Evolutionary conservation across 2,113 vertebrate species (phyloP).

Genomic region (Rhinolophus sinicus): DNA sequence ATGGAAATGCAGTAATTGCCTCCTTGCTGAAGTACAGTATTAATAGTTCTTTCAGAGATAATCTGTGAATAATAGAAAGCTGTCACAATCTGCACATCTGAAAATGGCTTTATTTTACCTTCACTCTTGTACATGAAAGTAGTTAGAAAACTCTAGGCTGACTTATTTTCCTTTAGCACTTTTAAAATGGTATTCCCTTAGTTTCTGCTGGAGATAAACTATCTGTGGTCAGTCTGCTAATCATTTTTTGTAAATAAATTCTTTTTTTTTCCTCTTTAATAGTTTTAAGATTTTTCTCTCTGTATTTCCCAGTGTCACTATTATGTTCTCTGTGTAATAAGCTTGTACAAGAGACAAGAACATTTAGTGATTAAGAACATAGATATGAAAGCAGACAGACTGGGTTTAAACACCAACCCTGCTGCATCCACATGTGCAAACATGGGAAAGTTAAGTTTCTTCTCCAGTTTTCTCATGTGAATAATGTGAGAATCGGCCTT

Average conservation of each 20-base stretch:
- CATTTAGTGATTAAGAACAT: not conserved
- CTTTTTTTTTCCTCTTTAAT: not conserved
- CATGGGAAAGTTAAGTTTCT: not conserved
- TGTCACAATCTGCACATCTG: not conserved
- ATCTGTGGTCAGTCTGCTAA: not conserved
- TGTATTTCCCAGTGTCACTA: not conserved
- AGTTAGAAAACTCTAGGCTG: not conserved
- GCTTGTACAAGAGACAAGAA: not conserved
- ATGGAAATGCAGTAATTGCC: not conserved
- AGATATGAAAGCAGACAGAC: not conserved
- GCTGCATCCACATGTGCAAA: not conserved
- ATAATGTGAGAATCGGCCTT: not conserved
- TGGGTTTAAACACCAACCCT: not conserved
- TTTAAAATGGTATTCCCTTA: not conserved
- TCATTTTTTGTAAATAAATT: not conserved
- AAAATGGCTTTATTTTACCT: not conserved
- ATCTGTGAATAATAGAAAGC: not conserved
- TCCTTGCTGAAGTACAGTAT: not conserved
- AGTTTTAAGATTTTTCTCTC: not conserved
- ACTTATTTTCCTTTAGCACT: not conserved
- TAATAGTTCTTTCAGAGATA: not conserved
- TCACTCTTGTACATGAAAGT: not conserved
- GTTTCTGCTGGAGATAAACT: not conserved
- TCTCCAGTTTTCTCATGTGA: not conserved
- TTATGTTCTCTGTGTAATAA: not conserved